Percentiles rank a stretch among this genome's conserved stretches.
These are phyloP conservation scores for Cephus cinctus DNA, from an alignment of 1,140 invertebrate genomes.

Conservation along the genomic window DNA sequence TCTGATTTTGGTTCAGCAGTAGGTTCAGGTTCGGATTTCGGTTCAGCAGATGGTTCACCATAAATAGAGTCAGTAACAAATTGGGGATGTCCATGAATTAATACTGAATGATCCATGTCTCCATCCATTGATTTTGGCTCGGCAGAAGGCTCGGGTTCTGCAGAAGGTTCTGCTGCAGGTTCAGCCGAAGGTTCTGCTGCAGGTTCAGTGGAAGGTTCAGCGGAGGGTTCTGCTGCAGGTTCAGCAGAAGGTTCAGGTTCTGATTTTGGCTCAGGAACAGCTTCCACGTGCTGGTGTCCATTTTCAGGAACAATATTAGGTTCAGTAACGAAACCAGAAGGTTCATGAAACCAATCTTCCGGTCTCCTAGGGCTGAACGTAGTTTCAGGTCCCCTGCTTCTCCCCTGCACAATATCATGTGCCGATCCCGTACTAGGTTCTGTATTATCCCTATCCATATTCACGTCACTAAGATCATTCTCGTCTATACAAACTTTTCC, in stretches of 20 bases:
- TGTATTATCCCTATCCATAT: conserved; percentile 24
- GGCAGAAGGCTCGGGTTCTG: conserved; percentile 32
- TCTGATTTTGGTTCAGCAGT: conserved; percentile 34
- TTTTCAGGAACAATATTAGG: neutral
- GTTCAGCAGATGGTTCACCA: conserved; percentile 17
- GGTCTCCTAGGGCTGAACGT: conserved; percentile 42
- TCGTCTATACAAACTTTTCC: conserved; percentile 51
- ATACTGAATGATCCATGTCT: no score
- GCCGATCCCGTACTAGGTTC: conserved; percentile 21
- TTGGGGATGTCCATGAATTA: no score
- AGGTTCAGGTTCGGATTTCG: conserved; percentile 23
- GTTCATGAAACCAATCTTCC: conserved; percentile 29
- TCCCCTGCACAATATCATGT: conserved; percentile 38
- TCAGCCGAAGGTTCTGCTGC: conserved; percentile 30
- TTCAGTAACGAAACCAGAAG: conserved; percentile 42
- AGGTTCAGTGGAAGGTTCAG: conserved; percentile 34
- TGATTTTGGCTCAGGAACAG: conserved; percentile 23
- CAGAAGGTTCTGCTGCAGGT: conserved; percentile 24
- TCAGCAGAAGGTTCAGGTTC: conserved; percentile 35
- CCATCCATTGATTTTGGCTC: conserved; percentile 38
- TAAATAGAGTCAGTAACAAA: no score
- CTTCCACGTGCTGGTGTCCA: neutral
- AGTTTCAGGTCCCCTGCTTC: conserved; percentile 50
- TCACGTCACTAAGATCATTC: conserved; percentile 36
- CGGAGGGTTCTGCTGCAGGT: conserved; percentile 31